phyloP scores from a whole-genome alignment of 2,888 invertebrate genomes.

The Plagodis dolabraria region DNA sequence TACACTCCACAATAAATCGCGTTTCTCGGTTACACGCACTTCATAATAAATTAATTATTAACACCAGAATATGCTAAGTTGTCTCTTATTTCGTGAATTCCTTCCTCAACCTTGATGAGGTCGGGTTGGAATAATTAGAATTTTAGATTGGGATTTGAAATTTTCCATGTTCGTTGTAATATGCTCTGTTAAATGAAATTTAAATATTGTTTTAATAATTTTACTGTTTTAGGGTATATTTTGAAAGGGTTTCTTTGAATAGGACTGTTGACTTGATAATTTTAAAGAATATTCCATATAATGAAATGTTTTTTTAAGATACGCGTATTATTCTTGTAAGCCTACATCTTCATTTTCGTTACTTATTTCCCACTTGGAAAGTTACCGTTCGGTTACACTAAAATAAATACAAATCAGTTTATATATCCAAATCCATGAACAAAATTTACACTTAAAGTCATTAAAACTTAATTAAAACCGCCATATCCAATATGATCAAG shows the following conservation, averaged over 20 bases:
- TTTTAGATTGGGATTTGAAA: conserved; percentile 72
- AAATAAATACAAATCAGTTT: too few species aligned
- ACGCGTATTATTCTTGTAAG: neutral
- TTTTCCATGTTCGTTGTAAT: conserved; percentile 58
- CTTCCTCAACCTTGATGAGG: conserved; percentile 40
- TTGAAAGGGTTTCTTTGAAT: conserved; percentile 26
- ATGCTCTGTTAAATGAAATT: conserved; percentile 54
- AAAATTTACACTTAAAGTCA: neutral
- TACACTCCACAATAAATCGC: neutral
- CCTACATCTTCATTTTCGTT: too few species aligned
- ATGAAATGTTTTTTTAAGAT: neutral
- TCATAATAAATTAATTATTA: conserved; percentile 35
- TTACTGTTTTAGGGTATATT: conserved; percentile 36
- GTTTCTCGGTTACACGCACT: conserved; percentile 1
- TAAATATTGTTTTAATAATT: conserved; percentile 50
- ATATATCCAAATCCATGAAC: too few species aligned
- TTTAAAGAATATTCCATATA: neutral
- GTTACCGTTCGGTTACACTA: too few species aligned
- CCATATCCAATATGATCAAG: too few species aligned
- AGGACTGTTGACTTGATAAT: conserved; percentile 16
- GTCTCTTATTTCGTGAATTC: conserved; percentile 70
- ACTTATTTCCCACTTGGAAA: too few species aligned
- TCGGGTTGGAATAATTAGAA: conserved; percentile 66
- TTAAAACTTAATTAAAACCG: too few species aligned
- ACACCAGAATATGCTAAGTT: conserved; percentile 79